Conservation (phyloP, 2,797 vertebrate genomes). For the Anas flavirostris region DNA sequence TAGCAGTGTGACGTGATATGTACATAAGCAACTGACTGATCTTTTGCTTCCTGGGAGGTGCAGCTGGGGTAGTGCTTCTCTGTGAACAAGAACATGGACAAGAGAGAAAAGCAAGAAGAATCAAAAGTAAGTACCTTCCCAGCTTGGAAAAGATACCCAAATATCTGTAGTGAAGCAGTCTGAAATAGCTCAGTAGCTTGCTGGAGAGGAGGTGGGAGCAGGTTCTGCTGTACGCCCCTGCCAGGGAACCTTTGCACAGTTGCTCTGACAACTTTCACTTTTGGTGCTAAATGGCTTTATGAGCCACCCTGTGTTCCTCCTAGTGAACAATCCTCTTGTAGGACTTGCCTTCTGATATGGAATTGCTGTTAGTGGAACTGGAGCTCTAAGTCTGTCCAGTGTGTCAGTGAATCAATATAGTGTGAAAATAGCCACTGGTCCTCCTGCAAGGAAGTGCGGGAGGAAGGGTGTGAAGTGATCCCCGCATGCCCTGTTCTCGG, state of each 20-base stretch:
- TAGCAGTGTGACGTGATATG: background rate
- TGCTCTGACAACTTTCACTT: background rate
- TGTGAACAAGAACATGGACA: background rate
- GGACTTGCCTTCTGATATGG: background rate
- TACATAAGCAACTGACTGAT: background rate
- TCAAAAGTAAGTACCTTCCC: background rate
- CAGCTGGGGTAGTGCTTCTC: background rate
- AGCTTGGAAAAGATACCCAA: background rate
- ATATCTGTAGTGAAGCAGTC: background rate
- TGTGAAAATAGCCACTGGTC: background rate
- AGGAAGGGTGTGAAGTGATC: background rate
- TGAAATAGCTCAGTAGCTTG: background rate
- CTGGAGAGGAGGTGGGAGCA: background rate
- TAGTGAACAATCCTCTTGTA: background rate
- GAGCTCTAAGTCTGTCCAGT: background rate
- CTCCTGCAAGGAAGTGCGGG: background rate
- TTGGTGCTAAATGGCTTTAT: background rate
- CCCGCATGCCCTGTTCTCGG: background rate
- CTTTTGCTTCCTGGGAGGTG: background rate
- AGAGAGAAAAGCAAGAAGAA: background rate
- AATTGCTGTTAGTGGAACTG: background rate
- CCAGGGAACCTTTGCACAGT: background rate
- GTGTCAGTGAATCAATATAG: background rate
- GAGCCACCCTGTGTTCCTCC: background rate
- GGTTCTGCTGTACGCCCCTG: background rate